Evolutionary conservation across 2,888 invertebrate genomes (phyloP).

Genomic region (Tipula helvola): DNA sequence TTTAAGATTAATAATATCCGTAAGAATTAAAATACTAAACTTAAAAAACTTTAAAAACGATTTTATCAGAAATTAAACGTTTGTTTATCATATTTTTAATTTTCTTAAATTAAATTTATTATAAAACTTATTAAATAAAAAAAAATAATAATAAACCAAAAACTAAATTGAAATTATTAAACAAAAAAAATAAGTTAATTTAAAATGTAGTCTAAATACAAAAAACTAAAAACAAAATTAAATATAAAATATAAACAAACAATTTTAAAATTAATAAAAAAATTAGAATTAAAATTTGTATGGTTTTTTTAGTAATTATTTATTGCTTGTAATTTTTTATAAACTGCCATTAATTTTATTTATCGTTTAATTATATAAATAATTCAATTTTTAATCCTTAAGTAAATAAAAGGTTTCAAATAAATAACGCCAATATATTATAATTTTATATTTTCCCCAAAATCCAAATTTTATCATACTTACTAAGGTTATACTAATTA

Average conservation of each 20-base stretch:
- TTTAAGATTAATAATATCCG: background rate
- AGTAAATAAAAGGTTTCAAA: background rate
- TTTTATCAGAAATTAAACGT: background rate
- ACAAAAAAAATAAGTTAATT: background rate
- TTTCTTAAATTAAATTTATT: background rate
- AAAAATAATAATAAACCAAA: background rate
- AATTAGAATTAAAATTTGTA: background rate
- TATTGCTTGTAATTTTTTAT: background rate
- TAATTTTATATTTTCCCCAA: background rate
- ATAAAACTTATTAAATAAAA: background rate
- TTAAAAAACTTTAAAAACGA: background rate
- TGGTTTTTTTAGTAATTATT: background rate
- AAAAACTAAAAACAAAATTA: background rate
- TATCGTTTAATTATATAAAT: background rate
- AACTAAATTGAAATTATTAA: background rate
- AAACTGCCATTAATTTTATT: background rate
- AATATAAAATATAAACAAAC: background rate
- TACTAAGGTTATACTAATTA: background rate
- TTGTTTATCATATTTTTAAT: background rate
- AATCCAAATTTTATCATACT: background rate
- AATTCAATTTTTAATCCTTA: background rate
- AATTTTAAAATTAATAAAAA: background rate
- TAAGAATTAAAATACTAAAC: background rate
- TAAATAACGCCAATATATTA: background rate
- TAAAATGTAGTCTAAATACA: background rate